A percentile compares a stretch with the other conserved stretches of the same genome.
Conservation (phyloP, 2,113 vertebrate species). For the Lagenorhynchus albirostris region DNA sequence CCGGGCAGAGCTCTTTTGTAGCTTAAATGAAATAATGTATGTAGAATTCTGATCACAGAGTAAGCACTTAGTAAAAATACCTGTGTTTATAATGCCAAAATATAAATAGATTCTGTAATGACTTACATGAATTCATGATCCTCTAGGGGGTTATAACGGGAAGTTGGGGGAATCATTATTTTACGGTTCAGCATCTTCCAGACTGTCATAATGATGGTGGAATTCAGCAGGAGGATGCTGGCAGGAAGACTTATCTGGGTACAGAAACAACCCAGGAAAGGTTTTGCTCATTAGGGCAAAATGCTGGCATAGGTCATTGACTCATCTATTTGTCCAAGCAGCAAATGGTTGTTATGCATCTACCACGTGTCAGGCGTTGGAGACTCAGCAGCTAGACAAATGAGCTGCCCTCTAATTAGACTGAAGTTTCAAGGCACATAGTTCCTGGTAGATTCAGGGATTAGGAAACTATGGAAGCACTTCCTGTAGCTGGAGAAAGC, state of each 20-base stretch:
- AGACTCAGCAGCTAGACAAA: not conserved
- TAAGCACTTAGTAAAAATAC: constrained; percentile 33
- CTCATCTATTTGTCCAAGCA: not conserved
- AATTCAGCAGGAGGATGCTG: not conserved
- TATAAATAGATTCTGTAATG: constrained; percentile 46
- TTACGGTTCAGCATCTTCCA: constrained; percentile 29
- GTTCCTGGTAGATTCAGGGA: not conserved
- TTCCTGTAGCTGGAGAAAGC: not conserved
- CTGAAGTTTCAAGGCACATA: not conserved
- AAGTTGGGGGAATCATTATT: constrained; percentile 10
- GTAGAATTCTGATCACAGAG: constrained; percentile 58
- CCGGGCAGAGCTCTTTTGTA: constrained; percentile 5
- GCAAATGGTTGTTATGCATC: not conserved
- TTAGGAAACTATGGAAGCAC: not conserved
- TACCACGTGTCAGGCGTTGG: not conserved
- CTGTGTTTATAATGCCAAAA: constrained; percentile 21
- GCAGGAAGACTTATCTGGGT: not conserved
- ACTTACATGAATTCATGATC: constrained; percentile 39
- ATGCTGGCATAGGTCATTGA: not conserved
- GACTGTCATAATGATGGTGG: not conserved
- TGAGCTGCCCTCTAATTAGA: not conserved
- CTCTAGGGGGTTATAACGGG: not conserved
- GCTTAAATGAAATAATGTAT: constrained; percentile 45
- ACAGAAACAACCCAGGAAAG: not conserved
- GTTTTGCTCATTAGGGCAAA: not conserved